Base-by-base conservation (phyloP, 1,140 invertebrate genomes). In the Notospermus geniculatus region DNA sequence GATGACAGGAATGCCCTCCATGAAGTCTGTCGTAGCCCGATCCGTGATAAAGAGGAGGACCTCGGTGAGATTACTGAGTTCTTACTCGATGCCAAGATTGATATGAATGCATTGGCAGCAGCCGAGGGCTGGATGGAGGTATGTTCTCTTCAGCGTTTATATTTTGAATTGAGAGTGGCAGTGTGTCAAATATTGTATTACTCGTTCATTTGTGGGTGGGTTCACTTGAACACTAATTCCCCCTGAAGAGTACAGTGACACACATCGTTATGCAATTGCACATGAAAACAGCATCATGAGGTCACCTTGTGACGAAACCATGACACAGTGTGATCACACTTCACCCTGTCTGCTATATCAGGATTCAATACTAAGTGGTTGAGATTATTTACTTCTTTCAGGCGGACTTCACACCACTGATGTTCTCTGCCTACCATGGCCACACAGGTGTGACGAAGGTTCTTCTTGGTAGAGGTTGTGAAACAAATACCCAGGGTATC, bases 371-470 rank as follows among this genome's bases (percentile, higher is more conserved):
- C 9, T 7, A 23, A 50, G n/a, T 50, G 19, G 4, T 19, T n/a
- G 9, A 5, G 46, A 50, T 50, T 19, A 22, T 22, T 36, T 59
- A 27, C 29, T 29, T 45, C 22, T 65, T 69, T 5, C 64, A 81
- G 79, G 78, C 76, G 25, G 79, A 81, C 60, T 78, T 80, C 59
- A 80, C 76, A 2, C 73, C 75, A 17, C 63, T 82, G 30, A 82
- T 82, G 76, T 82, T 80, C 71, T 74, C 78, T 55, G 70, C 73
- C 1, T 82, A 80, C 65, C 81, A 82, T 60, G 79, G 80, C 32
- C 81, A 82, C 63, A 68, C 72, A 27, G 74, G 75, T 27, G 75
- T 81, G 0, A 78, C 76, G 9, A 64, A 69, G 39, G 72, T 70
- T 19, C 66, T 82, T 1, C 71, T 80, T 53, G 70, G 76, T 9